A percentile compares a stretch with the other conserved stretches of the same genome.
These are phyloP conservation scores for Beaufortia kweichowensis DNA, from an alignment of 2,113 vertebrate species.

Conservation along the genomic window DNA sequence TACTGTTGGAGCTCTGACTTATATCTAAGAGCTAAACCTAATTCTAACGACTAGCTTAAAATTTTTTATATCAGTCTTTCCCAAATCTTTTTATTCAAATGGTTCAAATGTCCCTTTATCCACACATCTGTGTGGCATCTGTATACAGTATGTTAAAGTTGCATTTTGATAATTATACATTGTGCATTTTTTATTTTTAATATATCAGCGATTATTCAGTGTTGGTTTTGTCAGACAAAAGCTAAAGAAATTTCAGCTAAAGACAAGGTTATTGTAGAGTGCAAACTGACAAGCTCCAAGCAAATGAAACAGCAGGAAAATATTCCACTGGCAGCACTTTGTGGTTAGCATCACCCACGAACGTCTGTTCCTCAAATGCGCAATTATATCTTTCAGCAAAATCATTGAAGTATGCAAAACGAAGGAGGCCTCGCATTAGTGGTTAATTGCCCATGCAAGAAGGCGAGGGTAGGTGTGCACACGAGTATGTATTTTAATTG, in stretches of 20 bases:
- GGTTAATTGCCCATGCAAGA: slow-evolving; percentile 37
- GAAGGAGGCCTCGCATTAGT: slow-evolving; percentile 35
- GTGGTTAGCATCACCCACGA: slow-evolving; percentile 27
- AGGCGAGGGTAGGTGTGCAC: slow-evolving; percentile 26
- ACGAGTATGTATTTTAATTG: slow-evolving; percentile 33
- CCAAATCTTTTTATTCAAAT: no score
- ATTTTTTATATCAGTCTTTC: not conserved
- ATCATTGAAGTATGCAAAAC: slow-evolving; percentile 36
- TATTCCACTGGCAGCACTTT: slow-evolving; percentile 19
- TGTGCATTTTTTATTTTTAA: no score
- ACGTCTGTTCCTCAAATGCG: slow-evolving; percentile 22
- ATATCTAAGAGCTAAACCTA: slow-evolving; percentile 11
- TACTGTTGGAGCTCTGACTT: not conserved
- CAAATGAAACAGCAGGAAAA: slow-evolving; percentile 28
- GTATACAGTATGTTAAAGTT: no score
- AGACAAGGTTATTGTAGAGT: not conserved
- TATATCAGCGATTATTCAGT: no score
- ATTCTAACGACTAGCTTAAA: not conserved
- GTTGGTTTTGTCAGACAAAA: no score
- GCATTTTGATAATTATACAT: no score
- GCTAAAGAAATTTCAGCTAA: not conserved
- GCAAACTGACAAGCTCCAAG: slow-evolving; percentile 23
- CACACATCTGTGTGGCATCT: no score
- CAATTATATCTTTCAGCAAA: slow-evolving; percentile 42
- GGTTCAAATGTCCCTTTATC: no score